Evolutionary conservation across 2,797 vertebrate species (phyloP).

Genomic region (Takifugu ocellatus): DNA sequence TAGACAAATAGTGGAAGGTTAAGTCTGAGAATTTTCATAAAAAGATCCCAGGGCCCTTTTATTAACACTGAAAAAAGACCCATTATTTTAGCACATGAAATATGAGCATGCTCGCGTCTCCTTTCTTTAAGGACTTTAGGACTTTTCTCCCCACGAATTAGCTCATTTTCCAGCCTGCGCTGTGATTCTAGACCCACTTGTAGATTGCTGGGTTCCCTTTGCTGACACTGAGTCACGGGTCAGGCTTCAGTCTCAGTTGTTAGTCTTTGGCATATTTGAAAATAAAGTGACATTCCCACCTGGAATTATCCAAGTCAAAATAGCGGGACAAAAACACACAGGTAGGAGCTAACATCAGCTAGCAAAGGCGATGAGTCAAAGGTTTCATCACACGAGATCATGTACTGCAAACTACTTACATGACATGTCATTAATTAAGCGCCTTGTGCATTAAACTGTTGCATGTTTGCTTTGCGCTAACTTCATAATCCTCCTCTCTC

Average conservation of each 20-base stretch:
- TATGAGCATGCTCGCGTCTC: background rate
- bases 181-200: conserved; percentile 31
- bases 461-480: conserved; percentile 36
- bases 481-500: conserved; percentile 47
- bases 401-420: conserved; percentile 54
- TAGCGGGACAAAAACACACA: background rate
- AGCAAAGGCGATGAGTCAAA: conserved; percentile 15
- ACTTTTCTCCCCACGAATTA: background rate
- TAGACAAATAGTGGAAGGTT: background rate
- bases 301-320: background rate
- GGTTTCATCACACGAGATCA: conserved; percentile 30
- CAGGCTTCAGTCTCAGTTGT: conserved; percentile 11
- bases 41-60: background rate
- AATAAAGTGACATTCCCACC: background rate
- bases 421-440: conserved; percentile 44
- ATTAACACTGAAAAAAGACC: background rate
- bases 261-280: conserved; percentile 1
- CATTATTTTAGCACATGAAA: background rate
- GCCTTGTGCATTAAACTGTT: conserved; percentile 31
- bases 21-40: background rate
- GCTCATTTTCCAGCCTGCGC: background rate
- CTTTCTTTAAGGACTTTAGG: background rate
- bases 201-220: conserved; percentile 17
- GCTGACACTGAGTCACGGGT: background rate
- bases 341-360: background rate